These are phyloP conservation scores for Liparis tanakae DNA, from an alignment of 2,797 vertebrate species.

Conservation along the genomic window DNA sequence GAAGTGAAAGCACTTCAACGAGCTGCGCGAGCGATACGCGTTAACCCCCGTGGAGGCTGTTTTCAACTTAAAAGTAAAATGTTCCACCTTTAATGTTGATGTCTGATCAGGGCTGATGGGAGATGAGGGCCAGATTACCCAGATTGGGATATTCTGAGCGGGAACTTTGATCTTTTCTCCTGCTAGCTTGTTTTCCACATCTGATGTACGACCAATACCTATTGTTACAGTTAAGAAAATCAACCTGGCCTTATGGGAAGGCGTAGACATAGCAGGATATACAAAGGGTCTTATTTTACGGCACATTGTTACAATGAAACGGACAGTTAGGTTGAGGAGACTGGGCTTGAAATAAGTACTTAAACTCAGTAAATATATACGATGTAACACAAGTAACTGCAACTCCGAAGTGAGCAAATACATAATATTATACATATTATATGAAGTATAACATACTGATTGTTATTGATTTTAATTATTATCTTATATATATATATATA, in stretches of 20 bases:
- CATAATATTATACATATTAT: too few species aligned
- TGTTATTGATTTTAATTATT: too few species aligned
- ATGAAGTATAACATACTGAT: too few species aligned
- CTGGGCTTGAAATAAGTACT: too few species aligned
- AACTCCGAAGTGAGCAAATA: too few species aligned
- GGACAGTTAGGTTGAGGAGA: too few species aligned
- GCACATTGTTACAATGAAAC: not conserved
- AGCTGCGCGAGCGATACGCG: conserved; percentile 41
- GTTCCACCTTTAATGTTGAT: not conserved
- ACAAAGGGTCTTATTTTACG: not conserved
- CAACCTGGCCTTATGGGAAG: not conserved
- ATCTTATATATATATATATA: too few species aligned
- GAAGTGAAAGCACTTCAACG: conserved; percentile 48
- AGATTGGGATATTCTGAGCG: not conserved
- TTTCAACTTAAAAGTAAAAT: conserved; percentile 37
- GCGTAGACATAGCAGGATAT: not conserved
- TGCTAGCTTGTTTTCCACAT: not conserved
- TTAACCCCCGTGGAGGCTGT: conserved; percentile 41
- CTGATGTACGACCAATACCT: not conserved
- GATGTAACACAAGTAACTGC: too few species aligned
- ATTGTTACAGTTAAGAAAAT: not conserved
- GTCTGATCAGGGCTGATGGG: not conserved
- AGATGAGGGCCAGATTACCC: not conserved
- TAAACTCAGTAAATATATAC: too few species aligned
- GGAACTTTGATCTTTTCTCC: not conserved